Conservation (phyloP, 1,140 invertebrate species). For the Aporrectodea caliginosa region DNA sequence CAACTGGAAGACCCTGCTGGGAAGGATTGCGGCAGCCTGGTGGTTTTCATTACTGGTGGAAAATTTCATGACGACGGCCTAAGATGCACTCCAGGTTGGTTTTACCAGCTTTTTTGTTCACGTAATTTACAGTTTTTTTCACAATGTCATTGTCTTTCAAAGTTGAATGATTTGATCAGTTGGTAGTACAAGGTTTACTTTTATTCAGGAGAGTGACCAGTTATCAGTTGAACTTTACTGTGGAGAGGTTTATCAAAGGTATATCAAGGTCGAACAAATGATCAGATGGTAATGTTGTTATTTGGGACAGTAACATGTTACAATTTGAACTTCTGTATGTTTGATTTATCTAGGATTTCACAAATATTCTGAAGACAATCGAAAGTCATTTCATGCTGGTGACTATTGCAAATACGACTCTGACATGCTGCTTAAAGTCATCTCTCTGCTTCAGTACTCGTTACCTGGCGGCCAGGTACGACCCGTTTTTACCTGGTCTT, state of each 20-base stretch:
- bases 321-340: too few species aligned
- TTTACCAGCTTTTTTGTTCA: not conserved
- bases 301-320: too few species aligned
- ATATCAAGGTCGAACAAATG: too few species aligned
- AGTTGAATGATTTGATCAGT: too few species aligned
- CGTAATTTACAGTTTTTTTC: not conserved
- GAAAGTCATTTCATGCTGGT: not conserved
- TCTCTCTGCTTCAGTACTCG: not conserved
- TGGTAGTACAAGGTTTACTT: too few species aligned
- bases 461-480: not conserved
- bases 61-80: not conserved
- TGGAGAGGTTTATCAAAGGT: too few species aligned
- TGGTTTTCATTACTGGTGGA: not conserved
- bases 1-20: not conserved
- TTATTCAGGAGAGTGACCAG: too few species aligned
- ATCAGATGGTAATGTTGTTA: too few species aligned
- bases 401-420: not conserved
- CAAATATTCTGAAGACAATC: not conserved
- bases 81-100: not conserved
- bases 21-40: not conserved
- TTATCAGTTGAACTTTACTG: too few species aligned
- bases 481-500: too few species aligned
- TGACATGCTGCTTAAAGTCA: not conserved
- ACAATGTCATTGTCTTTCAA: too few species aligned
- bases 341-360: not conserved